A percentile compares a stretch with the other conserved stretches of the same genome.
Evolutionary conservation across 2,113 vertebrate species (phyloP).

Genomic region (Nestor notabilis): DNA sequence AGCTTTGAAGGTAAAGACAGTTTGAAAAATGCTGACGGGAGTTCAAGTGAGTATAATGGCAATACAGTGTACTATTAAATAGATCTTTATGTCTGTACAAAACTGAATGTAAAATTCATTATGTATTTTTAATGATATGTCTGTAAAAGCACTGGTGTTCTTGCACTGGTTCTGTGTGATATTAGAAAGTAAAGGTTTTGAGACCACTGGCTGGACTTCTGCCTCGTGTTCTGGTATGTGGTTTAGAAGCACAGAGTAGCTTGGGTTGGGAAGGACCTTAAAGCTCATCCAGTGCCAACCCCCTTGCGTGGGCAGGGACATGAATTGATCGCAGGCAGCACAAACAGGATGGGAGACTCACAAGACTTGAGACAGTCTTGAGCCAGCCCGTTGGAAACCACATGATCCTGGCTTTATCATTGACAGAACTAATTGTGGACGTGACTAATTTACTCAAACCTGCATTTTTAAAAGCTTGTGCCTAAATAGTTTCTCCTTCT

Average conservation of each 20-base stretch:
- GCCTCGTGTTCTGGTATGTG: background rate
- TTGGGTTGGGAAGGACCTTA: background rate
- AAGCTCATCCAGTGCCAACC: background rate
- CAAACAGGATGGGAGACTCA: background rate
- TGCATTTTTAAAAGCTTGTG: background rate
- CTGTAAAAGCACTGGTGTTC: background rate
- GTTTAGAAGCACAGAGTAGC: background rate
- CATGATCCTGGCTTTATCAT: background rate
- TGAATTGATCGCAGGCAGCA: background rate
- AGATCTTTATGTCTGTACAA: background rate
- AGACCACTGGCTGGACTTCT: background rate
- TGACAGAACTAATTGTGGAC: background rate
- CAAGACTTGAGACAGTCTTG: background rate
- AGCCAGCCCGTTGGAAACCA: background rate
- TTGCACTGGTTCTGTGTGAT: background rate
- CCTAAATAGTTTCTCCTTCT: background rate
- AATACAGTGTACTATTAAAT: background rate
- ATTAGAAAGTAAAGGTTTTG: background rate
- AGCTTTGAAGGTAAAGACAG: constrained; percentile 23
- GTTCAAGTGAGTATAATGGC: constrained; percentile 69
- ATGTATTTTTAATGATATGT: background rate
- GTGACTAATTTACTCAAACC: background rate
- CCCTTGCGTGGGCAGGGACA: background rate
- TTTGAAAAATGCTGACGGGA: constrained; percentile 43
- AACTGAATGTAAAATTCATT: background rate